These are phyloP conservation scores for Apamea anceps DNA, from an alignment of 2,888 invertebrate genomes.

Conservation along the genomic window DNA sequence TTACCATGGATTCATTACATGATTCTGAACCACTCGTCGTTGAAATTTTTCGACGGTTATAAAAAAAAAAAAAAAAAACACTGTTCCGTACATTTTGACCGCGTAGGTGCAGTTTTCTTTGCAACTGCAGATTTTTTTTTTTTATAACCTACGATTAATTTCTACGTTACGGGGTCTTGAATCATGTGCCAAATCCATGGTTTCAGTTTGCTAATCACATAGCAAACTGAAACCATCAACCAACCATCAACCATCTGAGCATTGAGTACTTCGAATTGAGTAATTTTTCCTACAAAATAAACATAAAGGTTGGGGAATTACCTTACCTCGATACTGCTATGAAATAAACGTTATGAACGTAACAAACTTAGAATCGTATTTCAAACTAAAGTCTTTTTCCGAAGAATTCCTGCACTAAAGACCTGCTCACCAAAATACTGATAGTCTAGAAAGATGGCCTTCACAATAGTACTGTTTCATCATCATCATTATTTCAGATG, in stretches of 20 bases:
- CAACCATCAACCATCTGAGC: too few species aligned
- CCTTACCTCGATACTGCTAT: background rate
- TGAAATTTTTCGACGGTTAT: too few species aligned
- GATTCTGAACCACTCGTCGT: background rate
- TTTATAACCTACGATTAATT: too few species aligned
- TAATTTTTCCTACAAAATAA: background rate
- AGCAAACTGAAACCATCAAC: too few species aligned
- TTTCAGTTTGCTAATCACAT: too few species aligned
- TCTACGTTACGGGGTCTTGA: too few species aligned
- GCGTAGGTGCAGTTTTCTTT: too few species aligned
- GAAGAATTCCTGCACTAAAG: background rate
- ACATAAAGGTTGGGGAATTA: background rate
- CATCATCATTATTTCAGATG: background rate
- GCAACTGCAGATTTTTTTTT: too few species aligned
- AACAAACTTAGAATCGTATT: background rate
- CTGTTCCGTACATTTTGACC: too few species aligned
- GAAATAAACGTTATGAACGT: background rate
- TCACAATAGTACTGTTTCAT: background rate
- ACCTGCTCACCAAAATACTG: background rate
- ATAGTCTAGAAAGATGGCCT: background rate
- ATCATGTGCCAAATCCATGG: too few species aligned
- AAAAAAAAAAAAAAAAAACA: too few species aligned
- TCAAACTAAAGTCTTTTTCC: background rate
- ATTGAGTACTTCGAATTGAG: too few species aligned
- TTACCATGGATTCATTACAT: background rate